Conservation (phyloP, 2,797 vertebrate species). For the Anisognathus igniventris region DNA sequence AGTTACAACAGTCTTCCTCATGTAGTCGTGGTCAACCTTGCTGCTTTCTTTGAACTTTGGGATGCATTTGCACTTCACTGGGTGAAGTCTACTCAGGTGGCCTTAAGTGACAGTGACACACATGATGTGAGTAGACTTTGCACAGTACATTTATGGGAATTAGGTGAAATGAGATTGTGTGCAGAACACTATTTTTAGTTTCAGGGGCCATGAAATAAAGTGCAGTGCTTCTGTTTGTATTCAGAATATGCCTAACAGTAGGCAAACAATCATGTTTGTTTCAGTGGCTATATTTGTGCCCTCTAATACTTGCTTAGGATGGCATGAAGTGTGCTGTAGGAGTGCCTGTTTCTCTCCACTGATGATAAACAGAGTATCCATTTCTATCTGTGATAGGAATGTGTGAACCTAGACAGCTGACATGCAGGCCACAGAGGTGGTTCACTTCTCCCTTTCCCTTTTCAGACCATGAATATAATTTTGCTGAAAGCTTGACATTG, state of each 20-base stretch:
- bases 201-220: not conserved
- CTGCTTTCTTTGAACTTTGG: constrained; percentile 90
- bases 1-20: constrained; percentile 87
- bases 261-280: not conserved
- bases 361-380: not conserved
- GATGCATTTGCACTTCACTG: constrained; percentile 83
- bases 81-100: constrained; percentile 81
- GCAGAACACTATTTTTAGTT: not conserved
- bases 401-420: not conserved
- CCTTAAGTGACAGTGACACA: constrained; percentile 83
- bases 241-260: not conserved
- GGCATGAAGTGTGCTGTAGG: not conserved
- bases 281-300: not conserved
- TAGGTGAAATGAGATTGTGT: not conserved
- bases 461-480: not conserved
- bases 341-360: not conserved
- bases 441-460: not conserved
- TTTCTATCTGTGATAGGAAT: not conserved
- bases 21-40: constrained; percentile 87
- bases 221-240: not conserved
- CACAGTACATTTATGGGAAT: not conserved
- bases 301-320: not conserved
- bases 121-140: constrained; percentile 76
- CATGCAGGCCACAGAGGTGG: not conserved
- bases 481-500: not conserved